Conservation (phyloP, 2,888 invertebrate species). For the Luperina nickerlii region DNA sequence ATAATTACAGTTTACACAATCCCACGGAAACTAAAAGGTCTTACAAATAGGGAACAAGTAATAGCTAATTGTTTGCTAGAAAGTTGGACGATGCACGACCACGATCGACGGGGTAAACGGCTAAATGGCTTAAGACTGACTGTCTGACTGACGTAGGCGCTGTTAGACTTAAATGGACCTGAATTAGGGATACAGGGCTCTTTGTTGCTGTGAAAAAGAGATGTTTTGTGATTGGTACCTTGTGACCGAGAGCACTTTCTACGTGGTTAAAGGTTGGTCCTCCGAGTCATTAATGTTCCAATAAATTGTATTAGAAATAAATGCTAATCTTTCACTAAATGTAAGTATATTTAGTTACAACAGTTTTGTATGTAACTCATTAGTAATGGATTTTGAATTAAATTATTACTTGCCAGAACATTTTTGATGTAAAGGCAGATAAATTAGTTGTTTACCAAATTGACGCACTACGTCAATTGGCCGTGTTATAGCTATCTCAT, state of each 20-base stretch:
- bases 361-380: neutral
- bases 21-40: conserved; percentile 53
- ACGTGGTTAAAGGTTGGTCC: neutral
- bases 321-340: neutral
- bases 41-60: conserved; percentile 47
- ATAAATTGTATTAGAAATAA: neutral
- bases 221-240: neutral
- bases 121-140: conserved; percentile 68
- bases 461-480: neutral
- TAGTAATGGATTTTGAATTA: too few species aligned
- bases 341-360: neutral
- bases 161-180: conserved; percentile 28
- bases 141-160: conserved; percentile 66
- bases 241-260: neutral
- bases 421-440: neutral
- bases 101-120: conserved; percentile 61
- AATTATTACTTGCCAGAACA: too few species aligned
- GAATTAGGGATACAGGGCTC: conserved; percentile 4
- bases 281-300: neutral
- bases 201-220: neutral
- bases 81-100: conserved; percentile 62
- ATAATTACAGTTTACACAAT: conserved; percentile 47
- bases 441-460: neutral
- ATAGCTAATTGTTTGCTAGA: conserved; percentile 65
- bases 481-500: neutral